phyloP scores from a whole-genome alignment of 2,113 vertebrate genomes.

The Ciconia boyciana region DNA sequence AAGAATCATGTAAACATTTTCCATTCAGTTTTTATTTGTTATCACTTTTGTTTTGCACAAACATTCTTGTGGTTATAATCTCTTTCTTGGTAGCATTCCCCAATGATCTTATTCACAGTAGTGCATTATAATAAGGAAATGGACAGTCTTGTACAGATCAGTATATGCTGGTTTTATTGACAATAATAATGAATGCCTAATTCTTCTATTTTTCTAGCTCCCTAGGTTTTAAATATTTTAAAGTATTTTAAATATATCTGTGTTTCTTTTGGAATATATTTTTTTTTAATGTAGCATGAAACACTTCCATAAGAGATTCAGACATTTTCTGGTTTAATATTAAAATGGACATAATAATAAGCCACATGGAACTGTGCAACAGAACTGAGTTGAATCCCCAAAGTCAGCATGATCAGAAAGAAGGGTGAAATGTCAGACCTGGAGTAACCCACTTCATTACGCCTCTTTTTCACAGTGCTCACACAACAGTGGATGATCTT shows the following conservation, averaged over 20 bases:
- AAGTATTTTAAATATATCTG: neutral
- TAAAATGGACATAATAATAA: neutral
- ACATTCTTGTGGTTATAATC: neutral
- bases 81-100: neutral
- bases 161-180: neutral
- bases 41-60: neutral
- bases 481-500: conserved; percentile 45
- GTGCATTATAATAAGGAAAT: neutral
- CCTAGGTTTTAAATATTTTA: neutral
- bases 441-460: conserved; percentile 26
- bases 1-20: neutral
- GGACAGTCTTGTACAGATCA: neutral
- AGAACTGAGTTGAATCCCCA: neutral
- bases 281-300: neutral
- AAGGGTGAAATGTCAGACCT: conserved; percentile 26
- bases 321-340: neutral
- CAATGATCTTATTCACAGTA: neutral
- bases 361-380: neutral
- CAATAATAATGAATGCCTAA: neutral
- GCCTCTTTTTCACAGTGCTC: conserved; percentile 3
- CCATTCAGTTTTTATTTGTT: neutral
- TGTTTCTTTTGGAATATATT: neutral
- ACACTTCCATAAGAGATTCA: neutral
- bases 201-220: neutral
- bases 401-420: neutral